A percentile compares a stretch with the other conserved stretches of the same genome.
Conservation (phyloP, 2,797 vertebrate genomes). For the Smutsia temminckii region DNA sequence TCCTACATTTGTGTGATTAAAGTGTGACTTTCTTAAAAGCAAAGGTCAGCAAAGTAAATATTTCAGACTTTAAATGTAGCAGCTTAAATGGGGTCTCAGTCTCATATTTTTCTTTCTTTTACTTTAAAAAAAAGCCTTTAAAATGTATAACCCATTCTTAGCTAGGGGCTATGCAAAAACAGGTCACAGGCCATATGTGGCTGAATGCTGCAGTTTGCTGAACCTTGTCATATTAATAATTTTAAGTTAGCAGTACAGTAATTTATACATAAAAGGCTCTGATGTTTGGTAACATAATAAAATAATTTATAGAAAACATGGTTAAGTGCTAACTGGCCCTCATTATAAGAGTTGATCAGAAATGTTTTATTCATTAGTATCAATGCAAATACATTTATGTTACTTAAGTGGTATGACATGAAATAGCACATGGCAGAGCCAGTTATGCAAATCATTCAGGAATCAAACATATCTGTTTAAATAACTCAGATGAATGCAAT, state of each 20-base stretch:
- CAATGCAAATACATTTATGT: not conserved
- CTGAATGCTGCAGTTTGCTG: not conserved
- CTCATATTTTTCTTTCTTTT: not conserved
- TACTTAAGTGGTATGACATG: not conserved
- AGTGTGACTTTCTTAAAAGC: constrained; percentile 43
- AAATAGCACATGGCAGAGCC: not conserved
- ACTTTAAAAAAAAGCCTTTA: not conserved
- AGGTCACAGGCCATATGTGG: not conserved
- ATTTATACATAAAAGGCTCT: not conserved
- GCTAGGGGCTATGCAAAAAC: not conserved
- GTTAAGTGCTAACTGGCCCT: not conserved
- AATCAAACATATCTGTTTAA: constrained; percentile 44
- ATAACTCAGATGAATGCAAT: not conserved
- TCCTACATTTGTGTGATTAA: constrained; percentile 5
- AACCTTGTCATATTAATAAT: not conserved
- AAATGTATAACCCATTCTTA: not conserved
- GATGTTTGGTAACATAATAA: not conserved
- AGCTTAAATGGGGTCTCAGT: not conserved
- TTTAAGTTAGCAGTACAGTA: not conserved
- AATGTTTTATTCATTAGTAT: not conserved
- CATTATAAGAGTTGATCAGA: not conserved
- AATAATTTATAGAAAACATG: constrained; percentile 33
- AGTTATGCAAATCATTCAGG: not conserved
- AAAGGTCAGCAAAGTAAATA: not conserved
- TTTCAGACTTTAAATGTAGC: not conserved